These are phyloP conservation scores for Pyrgilauda ruficollis DNA, from an alignment of 2,113 vertebrate species.

Conservation along the genomic window DNA sequence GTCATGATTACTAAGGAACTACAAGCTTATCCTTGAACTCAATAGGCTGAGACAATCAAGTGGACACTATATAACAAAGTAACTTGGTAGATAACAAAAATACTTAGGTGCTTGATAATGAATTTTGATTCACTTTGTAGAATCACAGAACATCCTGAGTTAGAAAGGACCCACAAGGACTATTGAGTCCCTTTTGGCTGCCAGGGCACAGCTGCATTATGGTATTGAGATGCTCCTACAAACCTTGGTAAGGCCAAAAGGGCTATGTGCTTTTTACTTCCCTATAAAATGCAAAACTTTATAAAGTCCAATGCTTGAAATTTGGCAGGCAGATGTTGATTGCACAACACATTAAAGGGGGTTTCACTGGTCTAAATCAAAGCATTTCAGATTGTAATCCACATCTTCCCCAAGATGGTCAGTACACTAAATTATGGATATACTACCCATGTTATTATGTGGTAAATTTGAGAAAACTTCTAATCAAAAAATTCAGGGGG, in stretches of 20 bases:
- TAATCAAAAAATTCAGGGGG: background rate
- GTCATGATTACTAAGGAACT: background rate
- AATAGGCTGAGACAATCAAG: background rate
- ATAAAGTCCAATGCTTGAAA: background rate
- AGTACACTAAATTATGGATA: background rate
- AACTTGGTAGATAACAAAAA: background rate
- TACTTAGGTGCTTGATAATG: background rate
- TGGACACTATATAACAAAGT: background rate
- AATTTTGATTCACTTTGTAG: background rate
- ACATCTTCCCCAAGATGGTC: background rate
- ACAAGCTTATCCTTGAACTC: background rate
- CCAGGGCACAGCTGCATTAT: background rate
- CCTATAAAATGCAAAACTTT: background rate
- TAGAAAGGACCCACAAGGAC: background rate
- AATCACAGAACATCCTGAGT: background rate
- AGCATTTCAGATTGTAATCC: background rate
- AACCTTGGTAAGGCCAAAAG: background rate
- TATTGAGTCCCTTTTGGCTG: background rate
- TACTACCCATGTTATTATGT: background rate
- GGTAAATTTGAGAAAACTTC: background rate
- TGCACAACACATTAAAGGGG: background rate
- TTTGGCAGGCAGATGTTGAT: background rate
- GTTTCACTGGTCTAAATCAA: background rate
- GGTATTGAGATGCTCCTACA: background rate
- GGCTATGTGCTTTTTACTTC: background rate